Evolutionary conservation across 2,888 invertebrate genomes (phyloP).

Genomic region (Eudemis profundana): DNA sequence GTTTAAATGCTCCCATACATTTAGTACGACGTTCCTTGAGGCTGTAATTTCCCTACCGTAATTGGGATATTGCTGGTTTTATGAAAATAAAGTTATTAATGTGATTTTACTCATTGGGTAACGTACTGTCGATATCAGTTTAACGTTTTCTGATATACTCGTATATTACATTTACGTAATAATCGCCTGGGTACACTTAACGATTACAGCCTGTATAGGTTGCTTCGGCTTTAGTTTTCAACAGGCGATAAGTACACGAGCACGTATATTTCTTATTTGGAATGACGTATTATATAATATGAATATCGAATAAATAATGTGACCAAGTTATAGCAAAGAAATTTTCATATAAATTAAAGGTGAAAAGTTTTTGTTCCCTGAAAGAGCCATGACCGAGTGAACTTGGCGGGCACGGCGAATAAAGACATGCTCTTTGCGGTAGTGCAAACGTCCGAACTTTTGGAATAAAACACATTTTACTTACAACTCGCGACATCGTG

Average conservation of each 20-base stretch:
- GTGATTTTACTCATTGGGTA: too few relatives aligned
- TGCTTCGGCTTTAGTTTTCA: too few relatives aligned
- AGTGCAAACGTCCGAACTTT: background rate
- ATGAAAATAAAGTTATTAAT: too few relatives aligned
- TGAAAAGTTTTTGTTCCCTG: conserved; percentile 64
- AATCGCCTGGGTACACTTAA: too few relatives aligned
- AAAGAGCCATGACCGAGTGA: conserved; percentile 60
- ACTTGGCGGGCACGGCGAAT: conserved; percentile 61
- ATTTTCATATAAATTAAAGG: conserved; percentile 77
- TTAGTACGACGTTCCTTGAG: too few relatives aligned
- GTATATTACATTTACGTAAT: too few relatives aligned
- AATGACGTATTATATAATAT: conserved; percentile 34
- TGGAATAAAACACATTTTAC: background rate
- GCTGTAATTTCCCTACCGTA: too few relatives aligned
- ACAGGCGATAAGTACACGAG: background rate
- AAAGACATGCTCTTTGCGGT: conserved; percentile 38
- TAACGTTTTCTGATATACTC: too few relatives aligned
- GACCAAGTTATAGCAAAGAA: conserved; percentile 58
- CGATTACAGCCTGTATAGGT: too few relatives aligned
- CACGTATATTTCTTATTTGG: background rate
- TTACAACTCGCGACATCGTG: background rate
- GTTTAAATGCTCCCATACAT: too few relatives aligned
- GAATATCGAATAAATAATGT: conserved; percentile 48
- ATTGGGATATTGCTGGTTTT: too few relatives aligned
- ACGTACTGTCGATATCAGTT: too few relatives aligned